Base-by-base conservation (phyloP, 1,140 invertebrate species). In the Drosophila repleta region DNA sequence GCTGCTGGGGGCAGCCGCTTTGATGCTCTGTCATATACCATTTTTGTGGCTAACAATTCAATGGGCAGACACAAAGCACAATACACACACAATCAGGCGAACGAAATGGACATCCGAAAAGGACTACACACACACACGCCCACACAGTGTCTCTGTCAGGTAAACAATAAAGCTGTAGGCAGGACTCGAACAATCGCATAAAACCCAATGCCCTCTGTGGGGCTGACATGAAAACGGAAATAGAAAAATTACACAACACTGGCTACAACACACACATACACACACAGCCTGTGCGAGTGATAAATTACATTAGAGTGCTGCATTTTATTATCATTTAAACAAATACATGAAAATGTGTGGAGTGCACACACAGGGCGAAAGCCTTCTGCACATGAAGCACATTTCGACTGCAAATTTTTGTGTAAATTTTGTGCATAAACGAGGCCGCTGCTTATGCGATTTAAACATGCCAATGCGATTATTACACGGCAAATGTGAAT, bases 291-390 rank as follows among this genome's bases (percentile, higher is more conserved):
- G 26, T 32, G 7, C 43, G 20, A 60, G 64, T 87, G 71, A 85
- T 87, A 85, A 81, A 85, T 85, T 79, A 78, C 66, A 67, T 63
- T 74, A 43, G 55, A 35, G 48, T 53, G 61, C 66, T 78, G 82
- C 78, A 87, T 85, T 85, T 85, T 74, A 85, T 81, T 85, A 85
- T 87, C 82, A 68, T 73, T 87, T 62, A 69, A 75, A 72, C 74
- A 78, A 82, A 83, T 78, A 65, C 56, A 55, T 58, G 35, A 49
- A 49, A 49, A 48, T 66, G 64, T 32, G 55, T 35, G 32, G 32
- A 35, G 5, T 5, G 29, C 4, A 11, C 7, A 7, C 6, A 32
- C 7, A 7, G 39, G 39, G 6, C 39, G 8, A 43, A 24, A 46
- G 17, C 26, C 26, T 45, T 24, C 29, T n/a, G 24, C 29, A 26